Evolutionary conservation across 2,888 invertebrate genomes (phyloP).

Genomic region (Bhutanitis thaidina): DNA sequence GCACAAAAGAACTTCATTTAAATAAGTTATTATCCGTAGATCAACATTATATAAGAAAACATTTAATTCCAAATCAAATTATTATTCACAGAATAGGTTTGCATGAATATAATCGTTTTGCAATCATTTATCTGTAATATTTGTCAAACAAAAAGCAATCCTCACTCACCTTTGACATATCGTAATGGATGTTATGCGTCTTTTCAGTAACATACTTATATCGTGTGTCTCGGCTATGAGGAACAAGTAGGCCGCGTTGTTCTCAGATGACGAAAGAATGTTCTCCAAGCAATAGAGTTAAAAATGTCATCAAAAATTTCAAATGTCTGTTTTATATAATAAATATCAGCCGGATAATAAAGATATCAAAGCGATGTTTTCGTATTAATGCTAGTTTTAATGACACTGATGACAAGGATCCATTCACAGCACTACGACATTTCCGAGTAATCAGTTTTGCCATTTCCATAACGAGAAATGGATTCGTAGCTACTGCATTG

Average conservation of each 20-base stretch:
- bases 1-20: too few relatives aligned
- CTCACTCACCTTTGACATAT: conserved; percentile 2
- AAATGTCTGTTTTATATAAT: too few relatives aligned
- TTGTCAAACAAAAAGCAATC: neutral
- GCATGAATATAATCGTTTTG: too few relatives aligned
- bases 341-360: too few relatives aligned
- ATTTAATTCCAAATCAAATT: too few relatives aligned
- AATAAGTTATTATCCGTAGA: too few relatives aligned
- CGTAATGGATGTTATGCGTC: conserved; percentile 10
- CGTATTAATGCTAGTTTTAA: too few relatives aligned
- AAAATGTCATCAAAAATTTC: too few relatives aligned
- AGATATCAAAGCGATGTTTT: too few relatives aligned
- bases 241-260: neutral
- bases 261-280: neutral
- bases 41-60: too few relatives aligned
- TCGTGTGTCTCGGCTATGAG: neutral
- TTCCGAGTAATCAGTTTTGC: conserved; percentile 1
- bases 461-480: conserved; percentile 13
- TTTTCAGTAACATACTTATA: conserved; percentile 3
- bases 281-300: neutral
- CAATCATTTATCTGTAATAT: neutral
- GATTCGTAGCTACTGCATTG: conserved; percentile 14
- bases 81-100: too few relatives aligned
- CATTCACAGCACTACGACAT: neutral
- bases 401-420: neutral